Evolutionary conservation across 2,888 invertebrate genomes (phyloP).

Genomic region (Lasioglossum malachurum): DNA sequence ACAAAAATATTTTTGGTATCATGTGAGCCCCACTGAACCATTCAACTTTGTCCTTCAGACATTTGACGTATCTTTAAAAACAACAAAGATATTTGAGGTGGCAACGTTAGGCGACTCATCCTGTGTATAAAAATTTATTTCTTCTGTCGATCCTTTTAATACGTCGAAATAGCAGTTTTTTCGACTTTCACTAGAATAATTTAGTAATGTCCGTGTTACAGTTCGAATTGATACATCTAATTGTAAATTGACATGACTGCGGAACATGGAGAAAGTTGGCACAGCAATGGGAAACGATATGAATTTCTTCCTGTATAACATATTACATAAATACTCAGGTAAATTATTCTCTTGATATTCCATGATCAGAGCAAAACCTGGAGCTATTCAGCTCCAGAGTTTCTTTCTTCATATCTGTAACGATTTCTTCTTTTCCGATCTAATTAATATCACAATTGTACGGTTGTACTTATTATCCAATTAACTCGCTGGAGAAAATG

Average conservation of each 20-base stretch:
- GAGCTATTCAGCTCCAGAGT: not conserved
- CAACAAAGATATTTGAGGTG: no score
- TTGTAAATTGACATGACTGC: not conserved
- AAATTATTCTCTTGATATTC: not conserved
- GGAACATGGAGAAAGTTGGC: not conserved
- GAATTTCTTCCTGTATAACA: slow-evolving; percentile 12
- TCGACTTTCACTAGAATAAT: not conserved
- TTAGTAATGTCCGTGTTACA: not conserved
- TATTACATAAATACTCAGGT: not conserved
- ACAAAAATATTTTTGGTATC: no score
- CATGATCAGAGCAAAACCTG: not conserved
- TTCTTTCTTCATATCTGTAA: not conserved
- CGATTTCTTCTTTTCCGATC: not conserved
- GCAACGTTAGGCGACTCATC: no score
- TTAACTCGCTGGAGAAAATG: not conserved
- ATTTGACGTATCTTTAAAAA: no score
- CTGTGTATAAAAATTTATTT: not conserved
- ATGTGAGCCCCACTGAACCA: no score
- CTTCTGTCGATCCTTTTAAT: not conserved
- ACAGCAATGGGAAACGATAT: not conserved
- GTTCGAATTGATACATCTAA: not conserved
- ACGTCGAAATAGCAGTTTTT: no score
- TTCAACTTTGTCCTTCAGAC: no score
- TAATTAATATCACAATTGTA: not conserved
- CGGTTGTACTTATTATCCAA: not conserved